Base-by-base conservation (phyloP, 2,888 invertebrate species). In the Galeopsomyia nigrocyanea region DNA sequence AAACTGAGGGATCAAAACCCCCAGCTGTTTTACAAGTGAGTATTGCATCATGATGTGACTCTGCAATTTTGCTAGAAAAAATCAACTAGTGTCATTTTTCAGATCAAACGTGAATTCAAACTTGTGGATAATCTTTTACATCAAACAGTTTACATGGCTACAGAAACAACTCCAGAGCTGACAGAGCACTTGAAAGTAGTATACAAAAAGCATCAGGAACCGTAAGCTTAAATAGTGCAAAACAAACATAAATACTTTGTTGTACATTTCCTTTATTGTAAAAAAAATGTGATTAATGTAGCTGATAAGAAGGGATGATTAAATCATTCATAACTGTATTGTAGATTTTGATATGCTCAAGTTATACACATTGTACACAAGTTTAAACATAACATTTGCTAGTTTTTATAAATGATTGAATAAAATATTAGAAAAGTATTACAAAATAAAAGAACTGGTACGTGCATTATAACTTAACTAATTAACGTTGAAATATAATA, bases 131-230 rank as follows among this genome's bases (percentile, higher is more conserved):
- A 80, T 62, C 53, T 17, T 57, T 80, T 91, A 71, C 87, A 89
- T 78, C 83, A 90, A 0, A 83, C 83, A 26, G 63, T 90, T 10
- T 87, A 77, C 53, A 91, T 91, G 91, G 89, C 88, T 55, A 91
- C 91, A 0, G 86, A 87, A n/a, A 87, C 81, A 7, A 89, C 88
- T 13, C 87, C 88, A 0, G 78, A 79, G 49, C 56, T 90, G 70
- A 88, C 88, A 1, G 87, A 90, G 77, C 91, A 91, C 85, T 86
- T 91, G 64, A 86, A 84, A 62, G 89, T 89, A 5, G 81, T 86
- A 53, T 91, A 91, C 80, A 73, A 63, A 74, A 75, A 75, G 39
- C 21, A 64, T 53, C 19, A 73, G 49, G 17, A 50, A 39, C 13
- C 68, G 26, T 71, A 66, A 66, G 61, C n/a, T n/a, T 66, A 66